Percentiles rank a stretch among this genome's conserved stretches.
These are phyloP conservation scores for Dryoscopus gambensis DNA, from an alignment of 2,113 vertebrate species.

Conservation along the genomic window DNA sequence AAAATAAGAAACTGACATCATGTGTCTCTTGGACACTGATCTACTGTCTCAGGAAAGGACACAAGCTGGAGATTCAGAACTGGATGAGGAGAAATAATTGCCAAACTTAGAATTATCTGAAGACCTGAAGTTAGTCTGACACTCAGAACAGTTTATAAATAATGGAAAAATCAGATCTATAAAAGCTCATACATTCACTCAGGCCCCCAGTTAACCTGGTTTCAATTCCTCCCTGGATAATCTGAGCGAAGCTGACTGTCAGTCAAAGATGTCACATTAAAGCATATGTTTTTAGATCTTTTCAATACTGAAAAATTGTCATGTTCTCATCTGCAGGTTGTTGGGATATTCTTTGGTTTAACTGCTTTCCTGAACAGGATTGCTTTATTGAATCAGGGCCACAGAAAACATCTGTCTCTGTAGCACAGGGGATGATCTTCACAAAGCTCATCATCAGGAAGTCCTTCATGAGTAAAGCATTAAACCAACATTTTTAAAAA, in stretches of 20 bases:
- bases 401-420: conserved; percentile 39
- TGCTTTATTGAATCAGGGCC: conserved; percentile 34
- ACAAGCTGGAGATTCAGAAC: background rate
- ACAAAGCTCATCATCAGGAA: background rate
- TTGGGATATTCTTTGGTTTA: conserved; percentile 29
- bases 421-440: conserved; percentile 19
- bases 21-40: background rate
- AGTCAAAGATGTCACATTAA: conserved; percentile 41
- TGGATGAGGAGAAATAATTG: background rate
- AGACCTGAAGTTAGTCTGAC: background rate
- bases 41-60: background rate
- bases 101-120: background rate
- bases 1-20: background rate
- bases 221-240: conserved; percentile 5
- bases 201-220: background rate
- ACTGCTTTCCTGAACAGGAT: background rate
- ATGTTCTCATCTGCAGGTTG: conserved; percentile 18
- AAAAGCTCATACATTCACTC: background rate
- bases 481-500: background rate
- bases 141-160: background rate
- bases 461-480: background rate
- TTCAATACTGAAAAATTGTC: conserved; percentile 14
- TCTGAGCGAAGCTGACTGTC: background rate
- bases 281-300: background rate
- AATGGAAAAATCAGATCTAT: conserved; percentile 20